Percentiles rank a stretch among this genome's conserved stretches.
phyloP scores from a whole-genome alignment of 2,888 invertebrate species.

The Euspilapteryx auroguttella region DNA sequence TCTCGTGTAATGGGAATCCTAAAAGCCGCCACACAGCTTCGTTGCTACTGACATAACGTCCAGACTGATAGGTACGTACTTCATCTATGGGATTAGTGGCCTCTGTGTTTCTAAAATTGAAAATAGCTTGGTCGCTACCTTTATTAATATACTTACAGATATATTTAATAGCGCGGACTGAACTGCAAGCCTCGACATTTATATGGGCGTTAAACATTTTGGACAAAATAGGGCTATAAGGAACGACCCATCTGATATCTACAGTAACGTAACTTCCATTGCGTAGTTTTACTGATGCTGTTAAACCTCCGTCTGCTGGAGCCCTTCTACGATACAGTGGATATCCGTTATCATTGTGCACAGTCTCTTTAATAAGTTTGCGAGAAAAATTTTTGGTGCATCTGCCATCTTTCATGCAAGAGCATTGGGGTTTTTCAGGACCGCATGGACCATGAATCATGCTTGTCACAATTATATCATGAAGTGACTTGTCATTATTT shows the following conservation, averaged over 20 bases:
- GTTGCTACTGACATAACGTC: constrained; percentile 15
- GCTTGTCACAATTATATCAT: constrained; percentile 4
- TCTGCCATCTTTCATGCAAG: constrained; percentile 8
- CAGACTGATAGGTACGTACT: constrained; percentile 13
- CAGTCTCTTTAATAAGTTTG: constrained; percentile 4
- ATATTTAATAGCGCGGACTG: constrained; percentile 3
- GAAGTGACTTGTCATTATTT: constrained; percentile 7
- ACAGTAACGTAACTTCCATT: constrained; percentile 2
- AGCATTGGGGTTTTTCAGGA: constrained; percentile 4
- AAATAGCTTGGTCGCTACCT: too few species aligned
- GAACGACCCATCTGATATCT: constrained; percentile 13
- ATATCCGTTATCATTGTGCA: constrained; percentile 1
- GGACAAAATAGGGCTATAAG: constrained; percentile 11
- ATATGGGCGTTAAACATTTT: constrained; percentile 11
- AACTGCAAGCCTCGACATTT: constrained; percentile 9
- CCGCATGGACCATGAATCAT: constrained; percentile 8
- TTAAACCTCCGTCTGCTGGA: constrained; percentile 11
- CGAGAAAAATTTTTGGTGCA: constrained; percentile 8
- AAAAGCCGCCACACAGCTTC: constrained; percentile 16
- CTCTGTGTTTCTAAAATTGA: constrained; percentile 8
- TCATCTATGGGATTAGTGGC: constrained; percentile 13
- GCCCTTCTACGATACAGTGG: constrained; percentile 9
- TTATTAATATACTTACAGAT: too few species aligned
- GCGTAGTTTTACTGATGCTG: constrained; percentile 1
- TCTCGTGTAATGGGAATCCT: constrained; percentile 11